phyloP scores from a whole-genome alignment of 2,113 vertebrate species.

The Phylloscopus whistleri region DNA sequence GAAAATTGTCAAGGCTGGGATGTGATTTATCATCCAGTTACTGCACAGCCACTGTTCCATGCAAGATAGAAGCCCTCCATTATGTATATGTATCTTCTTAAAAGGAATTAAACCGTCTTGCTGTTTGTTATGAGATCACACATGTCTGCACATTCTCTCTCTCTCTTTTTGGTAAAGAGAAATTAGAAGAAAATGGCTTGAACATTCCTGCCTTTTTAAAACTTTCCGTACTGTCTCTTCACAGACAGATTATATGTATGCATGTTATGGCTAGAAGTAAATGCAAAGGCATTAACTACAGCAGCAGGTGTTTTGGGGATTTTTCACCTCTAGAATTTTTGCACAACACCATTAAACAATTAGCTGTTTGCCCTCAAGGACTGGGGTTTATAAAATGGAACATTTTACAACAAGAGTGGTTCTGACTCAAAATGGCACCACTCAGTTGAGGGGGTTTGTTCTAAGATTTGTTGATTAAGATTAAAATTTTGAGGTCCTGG shows the following conservation, averaged over 20 bases:
- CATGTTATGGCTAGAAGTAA: constrained; percentile 48
- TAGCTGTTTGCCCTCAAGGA: constrained; percentile 37
- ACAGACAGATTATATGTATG: constrained; percentile 5
- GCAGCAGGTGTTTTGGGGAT: constrained; percentile 15
- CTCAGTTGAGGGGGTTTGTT: neutral
- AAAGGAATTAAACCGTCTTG: neutral
- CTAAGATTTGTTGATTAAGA: neutral
- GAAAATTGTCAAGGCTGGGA: neutral
- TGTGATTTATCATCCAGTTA: neutral
- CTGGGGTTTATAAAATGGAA: neutral
- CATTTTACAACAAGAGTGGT: neutral
- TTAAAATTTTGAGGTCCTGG: neutral
- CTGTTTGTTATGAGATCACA: neutral
- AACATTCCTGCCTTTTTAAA: constrained; percentile 5
- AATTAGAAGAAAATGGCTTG: neutral
- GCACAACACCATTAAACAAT: constrained; percentile 23
- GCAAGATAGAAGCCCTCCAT: neutral
- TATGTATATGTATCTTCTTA: neutral
- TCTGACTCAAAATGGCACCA: neutral
- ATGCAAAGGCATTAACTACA: constrained; percentile 14
- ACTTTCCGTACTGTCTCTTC: neutral
- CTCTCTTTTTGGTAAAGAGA: neutral
- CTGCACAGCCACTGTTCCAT: neutral
- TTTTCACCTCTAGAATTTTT: constrained; percentile 6
- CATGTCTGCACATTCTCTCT: neutral